Evolutionary conservation across 2,797 vertebrate species (phyloP).

Genomic region (Myripristis jacobus): DNA sequence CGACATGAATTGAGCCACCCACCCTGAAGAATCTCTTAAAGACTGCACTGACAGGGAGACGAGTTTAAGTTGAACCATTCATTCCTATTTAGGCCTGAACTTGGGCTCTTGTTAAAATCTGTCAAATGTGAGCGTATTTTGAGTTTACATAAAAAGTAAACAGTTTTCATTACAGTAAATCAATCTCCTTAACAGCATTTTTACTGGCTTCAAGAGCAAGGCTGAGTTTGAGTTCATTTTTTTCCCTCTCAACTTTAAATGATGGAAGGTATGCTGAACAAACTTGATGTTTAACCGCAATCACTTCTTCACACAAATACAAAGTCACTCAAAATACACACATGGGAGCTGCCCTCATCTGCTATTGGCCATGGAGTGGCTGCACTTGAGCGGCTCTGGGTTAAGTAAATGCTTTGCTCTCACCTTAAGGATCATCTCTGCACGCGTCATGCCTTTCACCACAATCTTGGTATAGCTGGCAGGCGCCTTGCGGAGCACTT

Average conservation of each 20-base stretch:
- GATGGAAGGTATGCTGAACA: background rate
- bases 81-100: conserved; percentile 48
- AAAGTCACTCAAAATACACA: background rate
- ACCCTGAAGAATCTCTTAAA: conserved; percentile 58
- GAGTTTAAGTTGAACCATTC: conserved; percentile 45
- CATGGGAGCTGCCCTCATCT: background rate
- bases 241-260: conserved; percentile 45
- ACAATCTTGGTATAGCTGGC: conserved; percentile 99
- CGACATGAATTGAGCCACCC: conserved; percentile 40
- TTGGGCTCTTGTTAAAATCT: conserved; percentile 37
- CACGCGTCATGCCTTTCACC: conserved; percentile 99
- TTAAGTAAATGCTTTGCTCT: conserved; percentile 31
- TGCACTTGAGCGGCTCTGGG: background rate
- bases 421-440: conserved; percentile 99
- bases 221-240: conserved; percentile 6
- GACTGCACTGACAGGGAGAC: conserved; percentile 37
- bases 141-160: conserved; percentile 58
- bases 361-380: background rate
- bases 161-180: conserved; percentile 37
- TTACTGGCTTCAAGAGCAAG: conserved; percentile 7
- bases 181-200: background rate
- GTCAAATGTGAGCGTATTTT: conserved; percentile 13
- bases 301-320: no score
- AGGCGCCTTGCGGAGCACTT: conserved; percentile 97
- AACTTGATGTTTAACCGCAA: background rate